Base-by-base conservation (phyloP, 2,888 invertebrate genomes). In the Imbricaverruca yamaguchii region DNA sequence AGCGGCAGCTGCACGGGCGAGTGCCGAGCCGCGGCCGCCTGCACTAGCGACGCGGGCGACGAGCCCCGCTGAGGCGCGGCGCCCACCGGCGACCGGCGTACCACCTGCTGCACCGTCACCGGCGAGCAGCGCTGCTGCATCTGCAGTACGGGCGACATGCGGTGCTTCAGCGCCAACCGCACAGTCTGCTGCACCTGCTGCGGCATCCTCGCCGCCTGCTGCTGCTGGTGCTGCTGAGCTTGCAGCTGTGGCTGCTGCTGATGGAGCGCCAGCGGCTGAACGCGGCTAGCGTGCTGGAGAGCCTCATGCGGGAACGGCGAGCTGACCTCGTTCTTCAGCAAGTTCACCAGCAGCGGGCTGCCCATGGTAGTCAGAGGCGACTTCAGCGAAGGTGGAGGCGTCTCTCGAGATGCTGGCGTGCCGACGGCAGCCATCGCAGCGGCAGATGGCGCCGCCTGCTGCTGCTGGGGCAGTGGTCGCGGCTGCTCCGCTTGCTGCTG, bases 281-380 rank as follows among this genome's bases (percentile, higher is more conserved):
- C 80, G 15, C 69, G 82, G 9, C 79, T 80, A 57, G 81, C 81
- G 23, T 82, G 81, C 57, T 82, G 82, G 55, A 21, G 53, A 21
- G 55, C 7, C 74, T 53, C 53, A 53, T 59, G 81, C 83, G 21
- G 79, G 81, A 21, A 69, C 77, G 39, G 81, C 18, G 83, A 11
- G 59, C 59, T 15, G 59, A 0, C 86, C 86, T 95, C 95, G 86
- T 94, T 96, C 89, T 97, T 96, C 85, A 97, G 89, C 84, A 97
- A 89, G 88, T 97, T 97, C 61, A 97, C 97, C 84, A 97, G 89
- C 84, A 97, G 89, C 53, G 97, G 97, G 86, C 96, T 96, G 80
- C 87, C 84, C 92, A 95, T 87, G 93, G 91, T 82, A 93, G 93
- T 84, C 93, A 93, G 59, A 11, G 59, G 59, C 59, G 59, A 59